A percentile compares a stretch with the other conserved stretches of the same genome.
Conservation (phyloP, 2,888 invertebrate genomes). For the Portevinia maculata region DNA sequence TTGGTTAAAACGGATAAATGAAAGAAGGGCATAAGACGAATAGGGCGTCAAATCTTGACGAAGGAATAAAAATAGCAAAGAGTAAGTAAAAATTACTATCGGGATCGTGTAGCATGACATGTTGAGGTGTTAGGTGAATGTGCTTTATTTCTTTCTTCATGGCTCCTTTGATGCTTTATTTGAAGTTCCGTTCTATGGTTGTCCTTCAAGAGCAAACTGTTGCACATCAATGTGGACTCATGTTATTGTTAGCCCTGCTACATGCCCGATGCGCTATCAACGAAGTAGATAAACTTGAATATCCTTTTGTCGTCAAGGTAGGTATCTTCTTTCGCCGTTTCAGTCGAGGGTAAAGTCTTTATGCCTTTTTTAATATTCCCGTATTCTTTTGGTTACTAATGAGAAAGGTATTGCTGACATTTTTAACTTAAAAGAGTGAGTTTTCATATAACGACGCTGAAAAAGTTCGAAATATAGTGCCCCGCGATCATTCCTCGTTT, state of each 20-base stretch:
- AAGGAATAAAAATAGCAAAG: constrained; percentile 24
- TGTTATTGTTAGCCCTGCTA: neutral
- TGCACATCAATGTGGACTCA: constrained; percentile 40
- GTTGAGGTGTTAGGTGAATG: constrained; percentile 49
- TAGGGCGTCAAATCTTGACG: constrained; percentile 29
- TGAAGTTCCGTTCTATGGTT: constrained; percentile 29
- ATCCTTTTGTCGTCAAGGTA: no score
- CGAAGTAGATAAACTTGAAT: no score
- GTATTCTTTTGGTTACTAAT: no score
- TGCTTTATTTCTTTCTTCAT: constrained; percentile 48
- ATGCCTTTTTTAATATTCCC: no score
- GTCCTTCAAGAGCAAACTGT: constrained; percentile 43
- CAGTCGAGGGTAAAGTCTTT: no score
- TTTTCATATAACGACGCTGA: no score
- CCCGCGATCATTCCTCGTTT: no score
- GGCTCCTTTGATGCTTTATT: constrained; percentile 44
- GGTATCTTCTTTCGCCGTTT: no score
- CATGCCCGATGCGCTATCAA: no score
- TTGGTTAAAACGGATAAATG: constrained; percentile 24
- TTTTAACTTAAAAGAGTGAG: no score
- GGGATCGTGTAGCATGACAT: constrained; percentile 53
- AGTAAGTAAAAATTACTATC: constrained; percentile 25
- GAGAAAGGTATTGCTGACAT: no score
- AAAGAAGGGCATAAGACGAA: neutral
- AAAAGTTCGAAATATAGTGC: no score